phyloP scores from a whole-genome alignment of 2,797 vertebrate species.

The Crocidura indochinensis region DNA sequence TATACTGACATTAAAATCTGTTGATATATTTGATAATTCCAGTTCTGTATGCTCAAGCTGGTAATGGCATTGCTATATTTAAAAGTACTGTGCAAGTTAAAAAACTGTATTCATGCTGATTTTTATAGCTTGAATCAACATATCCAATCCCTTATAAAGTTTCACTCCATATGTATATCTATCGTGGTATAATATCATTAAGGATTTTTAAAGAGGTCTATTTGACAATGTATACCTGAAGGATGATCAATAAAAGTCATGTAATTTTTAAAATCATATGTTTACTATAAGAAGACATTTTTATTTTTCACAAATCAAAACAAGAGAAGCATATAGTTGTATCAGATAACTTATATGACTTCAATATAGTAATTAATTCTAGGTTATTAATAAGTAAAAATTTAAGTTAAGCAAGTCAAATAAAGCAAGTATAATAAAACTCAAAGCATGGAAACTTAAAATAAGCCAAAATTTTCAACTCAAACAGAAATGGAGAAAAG shows the following conservation, averaged over 20 bases:
- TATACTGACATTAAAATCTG: slow-evolving; percentile 73
- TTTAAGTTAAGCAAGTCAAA: slow-evolving; percentile 71
- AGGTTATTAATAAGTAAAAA: slow-evolving; percentile 75
- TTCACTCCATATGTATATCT: slow-evolving; percentile 58
- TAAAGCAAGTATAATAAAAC: slow-evolving; percentile 47
- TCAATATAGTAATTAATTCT: slow-evolving; percentile 82
- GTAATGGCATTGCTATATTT: slow-evolving; percentile 80
- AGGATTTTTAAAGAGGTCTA: slow-evolving; percentile 73
- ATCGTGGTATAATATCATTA: slow-evolving; percentile 63
- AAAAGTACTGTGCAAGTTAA: slow-evolving; percentile 80
- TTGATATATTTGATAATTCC: slow-evolving; percentile 78
- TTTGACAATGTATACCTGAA: slow-evolving; percentile 75
- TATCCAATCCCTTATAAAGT: slow-evolving; percentile 68
- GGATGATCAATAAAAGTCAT: slow-evolving; percentile 79
- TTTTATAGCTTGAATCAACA: slow-evolving; percentile 80
- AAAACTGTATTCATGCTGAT: slow-evolving; percentile 67
- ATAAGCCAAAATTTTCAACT: slow-evolving; percentile 71
- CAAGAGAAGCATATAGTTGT: slow-evolving; percentile 71
- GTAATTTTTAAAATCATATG: slow-evolving; percentile 68
- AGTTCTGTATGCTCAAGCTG: slow-evolving; percentile 77
- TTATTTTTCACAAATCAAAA: slow-evolving; percentile 83
- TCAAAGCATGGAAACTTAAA: slow-evolving; percentile 76
- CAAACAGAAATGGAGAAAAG: slow-evolving; percentile 59
- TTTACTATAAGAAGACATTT: slow-evolving; percentile 80
- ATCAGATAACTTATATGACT: slow-evolving; percentile 76